phyloP scores from a whole-genome alignment of 2,113 vertebrate genomes.

The Pluvialis apricaria region DNA sequence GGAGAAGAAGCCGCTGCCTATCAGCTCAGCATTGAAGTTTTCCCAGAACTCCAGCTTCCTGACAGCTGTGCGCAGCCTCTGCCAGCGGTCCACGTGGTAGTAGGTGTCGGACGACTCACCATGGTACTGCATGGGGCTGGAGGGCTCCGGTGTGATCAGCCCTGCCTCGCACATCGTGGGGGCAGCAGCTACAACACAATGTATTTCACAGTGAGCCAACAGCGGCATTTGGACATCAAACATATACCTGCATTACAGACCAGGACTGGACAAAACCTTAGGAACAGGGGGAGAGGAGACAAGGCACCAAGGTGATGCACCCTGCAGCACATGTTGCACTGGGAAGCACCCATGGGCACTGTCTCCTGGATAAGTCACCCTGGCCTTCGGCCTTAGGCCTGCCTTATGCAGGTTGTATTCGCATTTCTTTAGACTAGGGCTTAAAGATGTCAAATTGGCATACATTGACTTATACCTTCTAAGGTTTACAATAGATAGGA shows the following conservation, averaged over 20 bases:
- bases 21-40: constrained; percentile 80
- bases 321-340: not conserved
- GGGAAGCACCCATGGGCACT: not conserved
- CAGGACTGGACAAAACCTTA: not conserved
- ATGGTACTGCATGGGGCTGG: not conserved
- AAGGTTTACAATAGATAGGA: not conserved
- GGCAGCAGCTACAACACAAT: not conserved
- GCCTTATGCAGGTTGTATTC: not conserved
- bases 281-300: not conserved
- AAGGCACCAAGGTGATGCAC: accelerated
- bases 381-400: not conserved
- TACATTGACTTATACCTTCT: not conserved
- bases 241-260: not conserved
- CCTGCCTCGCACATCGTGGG: constrained; percentile 44
- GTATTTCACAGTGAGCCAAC: not conserved
- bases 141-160: not conserved
- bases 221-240: not conserved
- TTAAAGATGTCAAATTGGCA: not conserved
- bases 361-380: not conserved
- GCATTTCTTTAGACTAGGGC: not conserved
- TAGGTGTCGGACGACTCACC: constrained; percentile 79
- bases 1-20: constrained; percentile 87
- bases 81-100: constrained; percentile 83
- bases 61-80: constrained; percentile 83
- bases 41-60: constrained; percentile 90